Conservation (phyloP, 1,140 invertebrate species). For the Calephelis nemesis region DNA sequence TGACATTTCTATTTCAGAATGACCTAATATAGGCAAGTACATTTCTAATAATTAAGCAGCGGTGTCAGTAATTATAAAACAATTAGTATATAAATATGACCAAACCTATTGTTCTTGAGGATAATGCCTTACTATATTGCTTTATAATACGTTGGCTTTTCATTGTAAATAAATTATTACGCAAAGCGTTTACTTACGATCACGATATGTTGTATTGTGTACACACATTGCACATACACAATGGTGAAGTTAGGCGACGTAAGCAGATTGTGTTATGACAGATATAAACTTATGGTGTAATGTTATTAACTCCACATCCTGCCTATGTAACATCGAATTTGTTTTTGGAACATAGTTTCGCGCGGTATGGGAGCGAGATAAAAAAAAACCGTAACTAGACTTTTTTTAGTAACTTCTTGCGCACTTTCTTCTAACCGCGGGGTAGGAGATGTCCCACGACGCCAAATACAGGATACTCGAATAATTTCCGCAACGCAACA, state of each 20-base stretch:
- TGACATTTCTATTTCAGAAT: background rate
- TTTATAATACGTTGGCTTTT: slow-evolving; percentile 10
- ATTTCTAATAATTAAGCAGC: background rate
- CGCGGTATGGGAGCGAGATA: too few relatives aligned
- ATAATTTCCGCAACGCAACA: too few relatives aligned
- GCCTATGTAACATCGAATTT: background rate
- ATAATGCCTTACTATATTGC: slow-evolving; percentile 9
- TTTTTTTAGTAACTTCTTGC: too few relatives aligned
- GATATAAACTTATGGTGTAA: background rate
- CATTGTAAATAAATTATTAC: slow-evolving; percentile 6
- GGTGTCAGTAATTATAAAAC: slow-evolving; percentile 12
- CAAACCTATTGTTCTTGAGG: slow-evolving; percentile 8
- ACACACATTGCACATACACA: background rate
- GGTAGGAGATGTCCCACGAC: too few relatives aligned
- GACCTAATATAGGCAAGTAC: background rate
- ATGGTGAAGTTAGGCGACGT: slow-evolving; percentile 7
- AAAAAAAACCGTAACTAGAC: too few relatives aligned
- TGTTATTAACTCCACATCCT: background rate
- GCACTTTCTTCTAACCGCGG: too few relatives aligned
- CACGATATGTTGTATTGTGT: slow-evolving; percentile 12
- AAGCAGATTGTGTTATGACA: slow-evolving; percentile 1
- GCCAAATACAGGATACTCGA: too few relatives aligned
- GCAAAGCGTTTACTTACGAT: slow-evolving; percentile 5
- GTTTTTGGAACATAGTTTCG: too few relatives aligned
- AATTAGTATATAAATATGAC: slow-evolving; percentile 5